Percentiles rank a stretch among this genome's conserved stretches.
Evolutionary conservation across 1,140 invertebrate species (phyloP).

Genomic region (Papilio machaon): DNA sequence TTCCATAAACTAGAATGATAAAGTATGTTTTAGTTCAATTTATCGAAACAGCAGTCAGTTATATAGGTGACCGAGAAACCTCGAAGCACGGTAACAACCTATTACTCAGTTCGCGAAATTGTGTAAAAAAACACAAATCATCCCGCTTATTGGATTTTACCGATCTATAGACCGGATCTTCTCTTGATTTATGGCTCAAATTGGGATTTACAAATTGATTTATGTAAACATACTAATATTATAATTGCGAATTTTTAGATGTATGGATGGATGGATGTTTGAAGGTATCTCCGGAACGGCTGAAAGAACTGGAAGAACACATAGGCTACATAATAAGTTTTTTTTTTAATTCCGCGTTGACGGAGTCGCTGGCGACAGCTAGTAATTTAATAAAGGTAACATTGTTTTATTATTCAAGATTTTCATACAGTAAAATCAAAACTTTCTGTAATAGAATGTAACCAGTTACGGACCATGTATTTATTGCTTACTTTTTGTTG

Average conservation of each 20-base stretch:
- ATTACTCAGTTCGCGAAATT: conserved; percentile 15
- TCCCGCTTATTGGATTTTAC: conserved; percentile 8
- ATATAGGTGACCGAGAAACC: conserved; percentile 5
- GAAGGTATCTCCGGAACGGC: too few species aligned
- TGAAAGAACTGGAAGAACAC: too few species aligned
- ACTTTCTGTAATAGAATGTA: neutral
- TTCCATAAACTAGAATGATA: neutral
- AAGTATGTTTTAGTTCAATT: conserved; percentile 3
- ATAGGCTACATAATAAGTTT: too few species aligned
- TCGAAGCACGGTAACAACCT: conserved; percentile 1
- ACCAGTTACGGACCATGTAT: too few species aligned
- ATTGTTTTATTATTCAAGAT: neutral
- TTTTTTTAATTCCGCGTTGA: too few species aligned
- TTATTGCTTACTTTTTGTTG: too few species aligned
- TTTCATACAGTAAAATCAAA: neutral
- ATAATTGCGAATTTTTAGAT: too few species aligned
- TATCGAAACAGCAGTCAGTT: neutral
- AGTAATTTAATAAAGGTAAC: neutral
- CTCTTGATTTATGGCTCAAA: conserved; percentile 20
- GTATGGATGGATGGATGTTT: too few species aligned
- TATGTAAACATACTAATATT: neutral
- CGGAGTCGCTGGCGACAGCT: too few species aligned
- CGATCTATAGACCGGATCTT: conserved; percentile 8
- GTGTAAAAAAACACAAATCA: conserved; percentile 24
- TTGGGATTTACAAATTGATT: conserved; percentile 14